phyloP scores from a whole-genome alignment of 2,797 vertebrate species.

The Natrix natrix region DNA sequence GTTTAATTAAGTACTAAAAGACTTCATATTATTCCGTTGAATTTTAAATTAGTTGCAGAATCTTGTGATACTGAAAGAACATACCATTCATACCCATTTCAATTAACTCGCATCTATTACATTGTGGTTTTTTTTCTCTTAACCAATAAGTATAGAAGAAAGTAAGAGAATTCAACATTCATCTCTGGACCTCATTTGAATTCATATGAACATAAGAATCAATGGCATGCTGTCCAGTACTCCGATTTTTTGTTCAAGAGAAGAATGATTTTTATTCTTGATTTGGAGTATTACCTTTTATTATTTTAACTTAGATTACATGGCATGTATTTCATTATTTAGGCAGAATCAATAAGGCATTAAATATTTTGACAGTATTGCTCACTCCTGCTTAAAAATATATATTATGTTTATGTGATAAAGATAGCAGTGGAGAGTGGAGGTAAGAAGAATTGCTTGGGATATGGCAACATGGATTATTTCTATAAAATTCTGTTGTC shows the following conservation, averaged over 20 bases:
- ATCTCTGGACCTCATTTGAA: slow-evolving; percentile 41
- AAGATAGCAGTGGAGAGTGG: neutral
- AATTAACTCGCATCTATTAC: slow-evolving; percentile 73
- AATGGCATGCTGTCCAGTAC: slow-evolving; percentile 29
- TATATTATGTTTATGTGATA: neutral
- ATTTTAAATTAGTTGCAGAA: slow-evolving; percentile 79
- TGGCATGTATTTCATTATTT: neutral
- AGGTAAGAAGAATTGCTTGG: neutral
- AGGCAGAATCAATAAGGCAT: neutral
- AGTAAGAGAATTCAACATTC: neutral
- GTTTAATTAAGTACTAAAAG: slow-evolving; percentile 84
- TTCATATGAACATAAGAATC: slow-evolving; percentile 31
- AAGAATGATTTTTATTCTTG: slow-evolving; percentile 2
- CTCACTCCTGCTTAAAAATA: neutral
- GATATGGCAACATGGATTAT: neutral
- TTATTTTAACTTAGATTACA: neutral
- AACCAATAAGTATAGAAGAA: slow-evolving; percentile 60
- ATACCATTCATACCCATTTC: slow-evolving; percentile 70
- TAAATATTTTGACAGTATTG: neutral
- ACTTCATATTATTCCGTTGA: slow-evolving; percentile 78
- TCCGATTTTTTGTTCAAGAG: slow-evolving; percentile 33
- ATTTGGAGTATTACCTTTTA: neutral
- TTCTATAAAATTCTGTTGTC: neutral
- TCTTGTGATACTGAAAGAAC: slow-evolving; percentile 70
- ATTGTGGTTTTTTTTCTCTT: slow-evolving; percentile 43